A percentile compares a stretch with the other conserved stretches of the same genome.
phyloP scores from a whole-genome alignment of 2,797 vertebrate genomes.

The Gadopsis bispinosus region DNA sequence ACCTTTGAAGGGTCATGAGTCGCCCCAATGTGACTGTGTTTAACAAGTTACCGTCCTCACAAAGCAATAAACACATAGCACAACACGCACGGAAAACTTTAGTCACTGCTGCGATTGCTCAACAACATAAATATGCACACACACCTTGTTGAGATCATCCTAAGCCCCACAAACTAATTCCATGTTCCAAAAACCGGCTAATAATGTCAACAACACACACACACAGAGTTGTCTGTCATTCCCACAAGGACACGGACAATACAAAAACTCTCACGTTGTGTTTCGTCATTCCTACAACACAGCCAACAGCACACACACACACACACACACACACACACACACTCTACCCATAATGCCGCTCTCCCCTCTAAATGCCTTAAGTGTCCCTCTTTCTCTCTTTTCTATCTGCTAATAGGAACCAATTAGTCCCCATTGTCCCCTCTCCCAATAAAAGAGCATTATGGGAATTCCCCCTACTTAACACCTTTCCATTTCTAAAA shows the following conservation, averaged over 20 bases:
- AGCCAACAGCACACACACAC: neutral
- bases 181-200: neutral
- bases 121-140: neutral
- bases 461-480: constrained; percentile 78
- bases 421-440: constrained; percentile 73
- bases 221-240: constrained; percentile 12
- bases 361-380: constrained; percentile 52
- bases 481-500: constrained; percentile 84
- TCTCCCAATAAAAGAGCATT: constrained; percentile 71
- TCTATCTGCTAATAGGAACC: constrained; percentile 67
- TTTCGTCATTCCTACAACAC: constrained; percentile 8
- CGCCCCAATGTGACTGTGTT: neutral
- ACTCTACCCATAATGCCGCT: constrained; percentile 56
- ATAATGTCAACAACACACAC: constrained; percentile 21
- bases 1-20: neutral
- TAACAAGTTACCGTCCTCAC: neutral
- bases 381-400: constrained; percentile 45
- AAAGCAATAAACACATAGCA: neutral
- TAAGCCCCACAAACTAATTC: neutral
- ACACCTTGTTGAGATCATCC: neutral
- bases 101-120: neutral
- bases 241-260: constrained; percentile 39
- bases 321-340: constrained; percentile 33
- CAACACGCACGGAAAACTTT: neutral
- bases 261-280: constrained; percentile 25